Conservation (phyloP, 2,888 invertebrate species). For the Drosophila lutescens region DNA sequence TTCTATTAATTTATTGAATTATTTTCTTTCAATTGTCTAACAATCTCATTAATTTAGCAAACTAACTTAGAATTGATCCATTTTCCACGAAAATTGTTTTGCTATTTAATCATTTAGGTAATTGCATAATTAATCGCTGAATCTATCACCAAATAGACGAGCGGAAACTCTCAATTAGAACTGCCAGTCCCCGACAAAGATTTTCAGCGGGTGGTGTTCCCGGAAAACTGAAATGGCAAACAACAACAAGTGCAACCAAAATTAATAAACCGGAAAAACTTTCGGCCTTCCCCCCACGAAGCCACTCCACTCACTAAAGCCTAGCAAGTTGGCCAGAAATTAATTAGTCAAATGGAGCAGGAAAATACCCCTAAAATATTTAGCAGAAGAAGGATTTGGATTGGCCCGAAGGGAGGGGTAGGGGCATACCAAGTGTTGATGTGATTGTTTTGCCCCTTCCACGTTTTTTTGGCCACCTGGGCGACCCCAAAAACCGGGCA, state of each 20-base stretch:
- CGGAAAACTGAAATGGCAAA: conserved; percentile 12
- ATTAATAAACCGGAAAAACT: conserved; percentile 59
- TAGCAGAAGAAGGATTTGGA: conserved; percentile 52
- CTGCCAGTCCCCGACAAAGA: conserved; percentile 39
- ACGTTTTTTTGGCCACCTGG: conserved; percentile 40
- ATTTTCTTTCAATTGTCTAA: too few species aligned
- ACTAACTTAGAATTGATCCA: not conserved
- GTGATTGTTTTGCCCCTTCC: conserved; percentile 31
- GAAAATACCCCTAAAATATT: conserved; percentile 50
- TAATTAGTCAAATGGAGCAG: conserved; percentile 66
- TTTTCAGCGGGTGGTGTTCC: conserved; percentile 24
- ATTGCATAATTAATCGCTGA: conserved; percentile 33
- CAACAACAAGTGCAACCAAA: conserved; percentile 46
- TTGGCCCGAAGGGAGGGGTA: conserved; percentile 36
- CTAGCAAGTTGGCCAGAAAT: conserved; percentile 63
- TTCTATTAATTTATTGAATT: too few species aligned
- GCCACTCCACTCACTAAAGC: conserved; percentile 11
- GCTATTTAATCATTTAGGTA: not conserved
- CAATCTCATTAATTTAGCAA: too few species aligned
- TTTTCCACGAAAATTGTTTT: not conserved
- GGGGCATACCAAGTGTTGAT: conserved; percentile 42
- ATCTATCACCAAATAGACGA: conserved; percentile 6
- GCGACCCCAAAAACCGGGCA: conserved; percentile 23
- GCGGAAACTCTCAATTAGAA: conserved; percentile 35
- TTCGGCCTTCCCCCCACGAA: conserved; percentile 41